Conservation (phyloP, 2,113 vertebrate species). For the Xenus cinereus region DNA sequence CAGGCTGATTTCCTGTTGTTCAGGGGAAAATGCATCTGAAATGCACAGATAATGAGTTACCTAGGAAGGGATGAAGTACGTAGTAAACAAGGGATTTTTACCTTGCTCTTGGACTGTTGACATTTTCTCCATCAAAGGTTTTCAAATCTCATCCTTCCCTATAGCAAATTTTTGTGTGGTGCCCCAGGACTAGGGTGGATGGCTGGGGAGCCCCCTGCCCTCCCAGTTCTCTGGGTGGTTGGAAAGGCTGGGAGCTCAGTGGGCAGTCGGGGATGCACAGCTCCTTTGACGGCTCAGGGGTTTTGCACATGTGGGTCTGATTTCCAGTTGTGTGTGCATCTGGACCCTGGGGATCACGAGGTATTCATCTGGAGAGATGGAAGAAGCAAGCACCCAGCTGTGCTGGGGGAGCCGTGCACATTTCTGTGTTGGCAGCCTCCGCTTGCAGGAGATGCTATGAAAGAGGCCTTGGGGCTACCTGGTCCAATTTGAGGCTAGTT, state of each 20-base stretch:
- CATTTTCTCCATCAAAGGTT: background rate
- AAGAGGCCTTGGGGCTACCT: background rate
- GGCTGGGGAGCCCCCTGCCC: background rate
- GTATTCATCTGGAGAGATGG: background rate
- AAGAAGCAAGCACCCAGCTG: background rate
- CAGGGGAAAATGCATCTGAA: background rate
- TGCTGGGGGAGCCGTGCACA: background rate
- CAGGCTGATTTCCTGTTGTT: background rate
- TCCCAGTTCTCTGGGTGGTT: rapidly evolving
- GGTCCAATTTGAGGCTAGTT: background rate
- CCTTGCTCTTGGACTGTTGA: background rate
- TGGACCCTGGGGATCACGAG: background rate
- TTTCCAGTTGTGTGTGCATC: background rate
- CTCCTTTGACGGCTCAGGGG: background rate
- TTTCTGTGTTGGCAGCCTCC: background rate
- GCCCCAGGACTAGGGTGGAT: background rate
- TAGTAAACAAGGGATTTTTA: background rate
- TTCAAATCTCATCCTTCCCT: background rate
- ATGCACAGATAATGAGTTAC: background rate
- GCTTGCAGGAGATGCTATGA: background rate
- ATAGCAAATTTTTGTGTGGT: background rate
- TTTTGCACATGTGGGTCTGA: rapidly evolving
- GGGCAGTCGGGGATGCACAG: background rate
- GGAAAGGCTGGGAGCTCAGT: background rate
- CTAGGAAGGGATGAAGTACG: background rate